A percentile compares a stretch with the other conserved stretches of the same genome.
phyloP scores from a whole-genome alignment of 1,140 invertebrate genomes.

The Dendroctonus valens region DNA sequence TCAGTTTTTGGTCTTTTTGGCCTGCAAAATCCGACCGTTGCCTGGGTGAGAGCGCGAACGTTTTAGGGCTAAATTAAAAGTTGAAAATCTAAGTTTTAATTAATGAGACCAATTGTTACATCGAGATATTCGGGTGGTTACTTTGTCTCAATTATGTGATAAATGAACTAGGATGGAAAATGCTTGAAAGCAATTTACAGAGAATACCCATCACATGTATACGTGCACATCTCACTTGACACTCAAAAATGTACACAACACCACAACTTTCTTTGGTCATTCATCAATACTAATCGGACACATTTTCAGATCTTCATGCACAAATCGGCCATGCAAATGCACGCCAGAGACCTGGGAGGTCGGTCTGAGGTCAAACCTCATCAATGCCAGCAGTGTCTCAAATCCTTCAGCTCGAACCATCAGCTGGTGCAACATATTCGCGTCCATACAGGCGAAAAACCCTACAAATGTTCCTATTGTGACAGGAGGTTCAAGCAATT shows the following conservation, averaged over 20 bases:
- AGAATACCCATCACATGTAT: neutral
- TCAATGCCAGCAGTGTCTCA: slow-evolving; percentile 96
- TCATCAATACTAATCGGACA: slow-evolving; percentile 10
- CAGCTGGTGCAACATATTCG: slow-evolving; percentile 93
- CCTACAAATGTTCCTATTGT: slow-evolving; percentile 95
- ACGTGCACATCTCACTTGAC: slow-evolving; percentile 6
- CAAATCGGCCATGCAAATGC: slow-evolving; percentile 94
- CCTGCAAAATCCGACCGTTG: slow-evolving; percentile 12
- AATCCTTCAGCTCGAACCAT: slow-evolving; percentile 94
- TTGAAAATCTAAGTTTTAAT: slow-evolving; percentile 20
- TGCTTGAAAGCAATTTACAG: too few species aligned
- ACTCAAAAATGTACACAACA: slow-evolving; percentile 19
- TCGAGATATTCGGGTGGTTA: neutral
- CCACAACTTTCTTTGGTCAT: slow-evolving; percentile 20
- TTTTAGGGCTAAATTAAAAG: slow-evolving; percentile 22
- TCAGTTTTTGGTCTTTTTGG: slow-evolving; percentile 22
- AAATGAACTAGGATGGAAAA: neutral
- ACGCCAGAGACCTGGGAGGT: slow-evolving; percentile 71
- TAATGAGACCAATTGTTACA: neutral
- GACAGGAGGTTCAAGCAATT: slow-evolving; percentile 92
- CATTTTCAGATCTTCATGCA: slow-evolving; percentile 91
- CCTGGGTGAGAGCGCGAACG: slow-evolving; percentile 6
- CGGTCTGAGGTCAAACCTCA: slow-evolving; percentile 83
- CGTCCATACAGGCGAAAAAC: slow-evolving; percentile 92
- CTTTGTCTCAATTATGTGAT: neutral